These are phyloP conservation scores for Rhodophaea formosa DNA, from an alignment of 2,888 invertebrate genomes.

Conservation along the genomic window DNA sequence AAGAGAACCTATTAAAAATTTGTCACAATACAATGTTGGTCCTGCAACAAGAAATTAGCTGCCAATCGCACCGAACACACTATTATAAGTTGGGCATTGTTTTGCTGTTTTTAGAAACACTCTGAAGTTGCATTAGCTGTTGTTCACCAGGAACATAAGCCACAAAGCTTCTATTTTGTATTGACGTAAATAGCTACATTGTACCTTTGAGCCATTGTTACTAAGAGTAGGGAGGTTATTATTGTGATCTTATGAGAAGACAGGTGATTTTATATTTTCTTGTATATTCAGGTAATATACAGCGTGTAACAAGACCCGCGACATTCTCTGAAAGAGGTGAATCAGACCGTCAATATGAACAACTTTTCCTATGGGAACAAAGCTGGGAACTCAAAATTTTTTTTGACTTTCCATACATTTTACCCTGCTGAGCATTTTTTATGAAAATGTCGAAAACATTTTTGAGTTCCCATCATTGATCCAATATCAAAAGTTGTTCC, in stretches of 20 bases:
- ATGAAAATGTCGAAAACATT: too few species aligned
- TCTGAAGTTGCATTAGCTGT: constrained; percentile 53
- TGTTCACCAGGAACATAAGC: constrained; percentile 26
- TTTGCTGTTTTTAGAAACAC: constrained; percentile 70
- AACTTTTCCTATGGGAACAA: too few species aligned
- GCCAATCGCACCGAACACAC: constrained; percentile 77
- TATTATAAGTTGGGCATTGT: constrained; percentile 77
- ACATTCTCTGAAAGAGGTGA: too few species aligned
- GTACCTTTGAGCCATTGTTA: not conserved
- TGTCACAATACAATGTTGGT: constrained; percentile 61
- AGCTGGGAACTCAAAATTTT: too few species aligned
- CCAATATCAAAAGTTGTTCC: too few species aligned
- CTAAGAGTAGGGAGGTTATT: not conserved
- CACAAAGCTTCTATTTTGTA: constrained; percentile 13
- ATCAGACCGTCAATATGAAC: too few species aligned
- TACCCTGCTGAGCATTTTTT: too few species aligned
- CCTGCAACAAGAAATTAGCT: constrained; percentile 72
- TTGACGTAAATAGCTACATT: constrained; percentile 10
- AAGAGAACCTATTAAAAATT: constrained; percentile 65
- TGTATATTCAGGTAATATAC: not conserved
- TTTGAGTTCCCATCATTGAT: too few species aligned
- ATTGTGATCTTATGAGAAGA: constrained; percentile 1
- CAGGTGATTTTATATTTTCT: constrained; percentile 3
- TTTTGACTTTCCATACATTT: too few species aligned
- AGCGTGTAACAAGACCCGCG: too few species aligned